Evolutionary conservation across 2,888 invertebrate genomes (phyloP), one percentile per base, ranked within the genome.

Genomic region (Eupithecia subfuscata): DNA sequence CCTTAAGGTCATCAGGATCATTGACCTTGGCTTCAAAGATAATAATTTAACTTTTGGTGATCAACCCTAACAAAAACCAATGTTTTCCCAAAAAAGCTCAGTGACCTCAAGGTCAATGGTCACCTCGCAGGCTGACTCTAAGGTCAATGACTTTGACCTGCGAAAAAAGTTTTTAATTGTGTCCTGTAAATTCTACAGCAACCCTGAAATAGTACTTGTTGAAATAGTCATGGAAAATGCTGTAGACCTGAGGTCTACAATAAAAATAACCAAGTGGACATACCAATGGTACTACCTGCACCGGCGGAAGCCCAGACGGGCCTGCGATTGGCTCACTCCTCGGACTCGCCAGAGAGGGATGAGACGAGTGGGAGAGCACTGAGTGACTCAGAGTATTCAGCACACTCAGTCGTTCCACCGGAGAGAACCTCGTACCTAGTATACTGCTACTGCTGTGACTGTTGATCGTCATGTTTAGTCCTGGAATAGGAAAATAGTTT

Each of bases 261-360:
- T n/a, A 64, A 34, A 34, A 1, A 56, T 18, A 30, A 34, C 18
- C 18, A 64, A 34, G 7, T 43, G 40, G 22, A 72, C 84, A 96
- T 93, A 98, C 98, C 96, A 98, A 96, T 90, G 98, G 98, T 91
- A 97, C 98, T 96, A 97, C 97, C 93, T 98, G 98, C 85, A 98
- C 97, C 76, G 98, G 98, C 76, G 97, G 97, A 87, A 98, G 95
- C 80, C 97, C 97, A 69, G 97, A 97, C n/a, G 97, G 97, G 79
- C 97, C 97, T 79, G 97, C 97, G 70, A 97, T 95, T 52, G 97
- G 96, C 88, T 97, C 97, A 86, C 96, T 96, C 84, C 96, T 95
- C 69, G 97, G 96, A 85, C 97, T 97, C 76, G 97, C 94, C 87
- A 96, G 90, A 75, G 92, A 87, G 4, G 89, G 87, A 73, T 89